Percentiles rank a stretch among this genome's conserved stretches.
Conservation (phyloP, 2,797 vertebrate genomes). For the Sebastes itinus region DNA sequence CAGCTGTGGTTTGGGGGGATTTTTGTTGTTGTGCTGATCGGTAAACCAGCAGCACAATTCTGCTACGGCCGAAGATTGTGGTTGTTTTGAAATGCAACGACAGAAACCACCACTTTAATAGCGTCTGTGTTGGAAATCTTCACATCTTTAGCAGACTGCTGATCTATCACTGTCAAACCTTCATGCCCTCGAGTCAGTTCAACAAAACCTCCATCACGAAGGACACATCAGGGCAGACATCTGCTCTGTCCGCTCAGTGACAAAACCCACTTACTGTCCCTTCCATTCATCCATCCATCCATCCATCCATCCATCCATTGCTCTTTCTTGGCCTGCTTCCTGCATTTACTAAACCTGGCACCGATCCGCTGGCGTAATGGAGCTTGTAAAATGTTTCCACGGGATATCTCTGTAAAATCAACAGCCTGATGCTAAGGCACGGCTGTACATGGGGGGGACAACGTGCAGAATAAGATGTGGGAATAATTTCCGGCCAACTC, state of each 20-base stretch:
- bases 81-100: slow-evolving; percentile 5
- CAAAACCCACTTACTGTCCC: slow-evolving; percentile 1
- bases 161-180: slow-evolving; percentile 16
- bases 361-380: slow-evolving; percentile 29
- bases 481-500: neutral
- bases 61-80: neutral
- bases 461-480: neutral
- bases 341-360: slow-evolving; percentile 40
- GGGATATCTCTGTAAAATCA: slow-evolving; percentile 37
- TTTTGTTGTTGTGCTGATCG: slow-evolving; percentile 11
- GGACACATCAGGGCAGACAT: slow-evolving; percentile 23
- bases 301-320: neutral
- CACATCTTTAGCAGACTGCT: slow-evolving; percentile 24
- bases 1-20: slow-evolving; percentile 30
- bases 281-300: neutral
- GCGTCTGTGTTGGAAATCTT: neutral
- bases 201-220: neutral
- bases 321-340: slow-evolving; percentile 30
- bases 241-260: slow-evolving; percentile 27
- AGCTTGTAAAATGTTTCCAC: slow-evolving; percentile 53
- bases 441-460: slow-evolving; percentile 4
- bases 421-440: slow-evolving; percentile 21
- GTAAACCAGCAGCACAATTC: slow-evolving; percentile 35
- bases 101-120: neutral
- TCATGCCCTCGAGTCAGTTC: neutral